A percentile compares a stretch with the other conserved stretches of the same genome.
Evolutionary conservation across 2,113 vertebrate species (phyloP).

Genomic region (Emydocephalus ijimae): DNA sequence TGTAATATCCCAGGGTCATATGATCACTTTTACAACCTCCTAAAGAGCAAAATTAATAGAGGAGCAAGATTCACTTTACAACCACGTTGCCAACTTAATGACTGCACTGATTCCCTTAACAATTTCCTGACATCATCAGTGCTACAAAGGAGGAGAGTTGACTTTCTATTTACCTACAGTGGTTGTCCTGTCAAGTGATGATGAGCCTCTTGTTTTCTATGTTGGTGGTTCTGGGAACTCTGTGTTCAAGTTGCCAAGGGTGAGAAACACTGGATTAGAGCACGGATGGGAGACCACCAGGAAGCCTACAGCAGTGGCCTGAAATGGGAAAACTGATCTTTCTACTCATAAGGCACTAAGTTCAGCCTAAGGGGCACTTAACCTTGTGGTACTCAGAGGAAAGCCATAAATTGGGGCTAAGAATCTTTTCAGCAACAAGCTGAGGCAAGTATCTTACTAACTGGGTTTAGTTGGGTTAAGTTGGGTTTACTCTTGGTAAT

Average conservation of each 20-base stretch:
- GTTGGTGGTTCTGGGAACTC: neutral
- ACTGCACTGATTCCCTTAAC: too few relatives aligned
- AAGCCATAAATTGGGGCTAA: neutral
- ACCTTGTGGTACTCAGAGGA: neutral
- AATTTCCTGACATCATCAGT: neutral
- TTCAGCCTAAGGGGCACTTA: neutral
- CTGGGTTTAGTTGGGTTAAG: neutral
- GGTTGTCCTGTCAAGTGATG: neutral
- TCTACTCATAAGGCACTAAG: neutral
- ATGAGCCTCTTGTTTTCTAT: neutral
- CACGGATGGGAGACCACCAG: neutral
- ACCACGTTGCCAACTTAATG: too few relatives aligned
- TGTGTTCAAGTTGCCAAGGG: neutral
- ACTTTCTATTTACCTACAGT: neutral
- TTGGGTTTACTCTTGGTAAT: neutral
- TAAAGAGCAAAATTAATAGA: too few relatives aligned
- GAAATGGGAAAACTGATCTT: neutral
- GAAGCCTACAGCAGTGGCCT: neutral
- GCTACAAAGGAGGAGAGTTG: neutral
- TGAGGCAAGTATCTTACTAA: neutral
- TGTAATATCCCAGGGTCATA: too few relatives aligned
- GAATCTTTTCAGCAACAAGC: neutral
- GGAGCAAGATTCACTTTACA: too few relatives aligned
- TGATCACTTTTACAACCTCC: too few relatives aligned
- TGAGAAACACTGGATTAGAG: neutral